Conservation (phyloP, 2,888 invertebrate species). For the Yponomeuta sedellus region DNA sequence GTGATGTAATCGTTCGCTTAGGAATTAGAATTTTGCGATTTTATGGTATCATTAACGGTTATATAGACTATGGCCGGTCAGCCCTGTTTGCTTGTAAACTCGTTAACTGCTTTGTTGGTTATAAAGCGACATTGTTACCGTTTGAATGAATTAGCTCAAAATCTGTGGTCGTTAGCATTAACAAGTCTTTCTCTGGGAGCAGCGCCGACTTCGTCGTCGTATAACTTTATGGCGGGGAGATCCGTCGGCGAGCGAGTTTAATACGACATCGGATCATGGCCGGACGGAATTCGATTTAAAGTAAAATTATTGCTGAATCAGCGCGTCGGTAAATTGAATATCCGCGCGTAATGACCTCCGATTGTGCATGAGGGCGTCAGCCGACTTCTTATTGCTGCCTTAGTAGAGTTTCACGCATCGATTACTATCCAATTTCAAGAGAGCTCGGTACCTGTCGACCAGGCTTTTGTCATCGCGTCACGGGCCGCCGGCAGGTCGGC, state of each 20-base stretch:
- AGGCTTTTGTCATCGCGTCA: slow-evolving; percentile 67
- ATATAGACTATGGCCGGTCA: slow-evolving; percentile 7
- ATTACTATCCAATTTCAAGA: slow-evolving; percentile 69
- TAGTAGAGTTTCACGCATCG: slow-evolving; percentile 63
- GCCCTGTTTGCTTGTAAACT: slow-evolving; percentile 12
- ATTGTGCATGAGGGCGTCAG: slow-evolving; percentile 53
- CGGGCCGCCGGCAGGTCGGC: slow-evolving; percentile 42
- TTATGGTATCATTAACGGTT: slow-evolving; percentile 12
- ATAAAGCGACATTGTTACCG: slow-evolving; percentile 10
- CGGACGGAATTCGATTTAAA: slow-evolving; percentile 17
- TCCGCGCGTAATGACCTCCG: slow-evolving; percentile 59
- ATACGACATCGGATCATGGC: slow-evolving; percentile 10
- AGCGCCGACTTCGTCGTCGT: background rate
- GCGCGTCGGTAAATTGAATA: slow-evolving; percentile 62
- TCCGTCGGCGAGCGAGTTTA: slow-evolving; percentile 2
- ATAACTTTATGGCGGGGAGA: background rate
- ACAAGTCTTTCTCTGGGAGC: background rate
- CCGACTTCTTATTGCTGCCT: slow-evolving; percentile 53
- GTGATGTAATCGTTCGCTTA: slow-evolving; percentile 26
- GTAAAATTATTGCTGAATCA: slow-evolving; percentile 43
- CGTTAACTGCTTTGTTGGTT: slow-evolving; percentile 9
- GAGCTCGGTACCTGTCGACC: slow-evolving; percentile 57
- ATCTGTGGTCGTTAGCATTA: background rate
- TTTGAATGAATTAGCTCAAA: slow-evolving; percentile 9
- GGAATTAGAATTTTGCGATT: slow-evolving; percentile 8